These are phyloP conservation scores for Dasyurus viverrinus DNA, from an alignment of 2,113 vertebrate genomes.

Conservation along the genomic window DNA sequence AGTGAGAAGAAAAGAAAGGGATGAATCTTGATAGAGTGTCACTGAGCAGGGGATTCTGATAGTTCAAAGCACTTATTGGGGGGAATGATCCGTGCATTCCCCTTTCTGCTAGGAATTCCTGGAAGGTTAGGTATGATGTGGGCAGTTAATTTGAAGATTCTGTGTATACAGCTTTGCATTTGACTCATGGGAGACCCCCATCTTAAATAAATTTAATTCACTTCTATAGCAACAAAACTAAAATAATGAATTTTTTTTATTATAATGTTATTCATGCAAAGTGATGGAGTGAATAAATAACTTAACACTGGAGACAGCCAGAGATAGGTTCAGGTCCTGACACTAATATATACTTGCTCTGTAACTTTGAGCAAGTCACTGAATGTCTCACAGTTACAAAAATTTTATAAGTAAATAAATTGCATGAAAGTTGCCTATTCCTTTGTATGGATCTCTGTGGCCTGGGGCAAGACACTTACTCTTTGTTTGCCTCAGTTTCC, in stretches of 20 bases:
- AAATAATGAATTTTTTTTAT: constrained; percentile 4
- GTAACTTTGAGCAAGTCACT: neutral
- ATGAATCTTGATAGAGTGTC: neutral
- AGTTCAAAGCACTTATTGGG: neutral
- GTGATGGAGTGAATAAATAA: neutral
- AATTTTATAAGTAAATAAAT: neutral
- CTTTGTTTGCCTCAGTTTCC: neutral
- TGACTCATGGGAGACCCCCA: neutral
- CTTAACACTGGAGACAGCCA: neutral
- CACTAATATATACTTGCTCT: neutral
- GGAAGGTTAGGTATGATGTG: neutral
- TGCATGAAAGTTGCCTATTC: neutral
- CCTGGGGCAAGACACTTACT: neutral
- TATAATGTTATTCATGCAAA: neutral
- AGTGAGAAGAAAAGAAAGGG: neutral
- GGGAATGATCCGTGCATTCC: neutral
- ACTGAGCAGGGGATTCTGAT: neutral
- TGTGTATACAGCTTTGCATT: neutral
- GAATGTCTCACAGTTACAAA: neutral
- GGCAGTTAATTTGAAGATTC: neutral
- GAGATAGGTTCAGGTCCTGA: neutral
- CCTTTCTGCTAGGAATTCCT: neutral
- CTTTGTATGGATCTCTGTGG: neutral
- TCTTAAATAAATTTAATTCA: constrained; percentile 38
- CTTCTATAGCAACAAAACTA: constrained; percentile 17